phyloP scores from a whole-genome alignment of 2,888 invertebrate species.

The Nomada hirtipes region DNA sequence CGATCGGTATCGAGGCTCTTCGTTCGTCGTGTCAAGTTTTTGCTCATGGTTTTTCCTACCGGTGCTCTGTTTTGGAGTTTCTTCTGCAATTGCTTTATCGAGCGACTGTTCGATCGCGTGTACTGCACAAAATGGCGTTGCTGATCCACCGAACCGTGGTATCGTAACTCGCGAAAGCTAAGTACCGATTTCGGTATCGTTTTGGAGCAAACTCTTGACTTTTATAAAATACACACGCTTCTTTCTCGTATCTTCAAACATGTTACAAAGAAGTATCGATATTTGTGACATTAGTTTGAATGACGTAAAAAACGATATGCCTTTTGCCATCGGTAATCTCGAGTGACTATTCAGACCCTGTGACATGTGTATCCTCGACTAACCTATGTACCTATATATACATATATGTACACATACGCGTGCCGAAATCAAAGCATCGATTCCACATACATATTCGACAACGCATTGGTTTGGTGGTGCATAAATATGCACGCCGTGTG shows the following conservation, averaged over 20 bases:
- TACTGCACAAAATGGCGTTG: constrained; percentile 64
- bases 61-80: neutral
- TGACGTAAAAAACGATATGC: neutral
- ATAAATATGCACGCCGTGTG: neutral
- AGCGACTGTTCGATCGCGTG: constrained; percentile 55
- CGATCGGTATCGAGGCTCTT: neutral
- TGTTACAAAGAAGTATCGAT: neutral
- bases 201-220: neutral
- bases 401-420: neutral
- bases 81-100: constrained; percentile 28
- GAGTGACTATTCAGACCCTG: neutral
- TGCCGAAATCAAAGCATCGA: neutral
- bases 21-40: neutral
- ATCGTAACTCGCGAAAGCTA: constrained; percentile 21
- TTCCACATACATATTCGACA: neutral
- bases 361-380: neutral
- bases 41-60: neutral
- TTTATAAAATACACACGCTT: neutral
- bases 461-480: neutral
- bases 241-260: neutral
- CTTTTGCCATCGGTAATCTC: neutral
- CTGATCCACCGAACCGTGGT: constrained; percentile 32
- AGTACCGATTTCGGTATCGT: neutral
- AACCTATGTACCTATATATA: neutral
- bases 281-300: neutral